Base-by-base conservation (phyloP, 2,888 invertebrate species). In the Ochropleura plecta region DNA sequence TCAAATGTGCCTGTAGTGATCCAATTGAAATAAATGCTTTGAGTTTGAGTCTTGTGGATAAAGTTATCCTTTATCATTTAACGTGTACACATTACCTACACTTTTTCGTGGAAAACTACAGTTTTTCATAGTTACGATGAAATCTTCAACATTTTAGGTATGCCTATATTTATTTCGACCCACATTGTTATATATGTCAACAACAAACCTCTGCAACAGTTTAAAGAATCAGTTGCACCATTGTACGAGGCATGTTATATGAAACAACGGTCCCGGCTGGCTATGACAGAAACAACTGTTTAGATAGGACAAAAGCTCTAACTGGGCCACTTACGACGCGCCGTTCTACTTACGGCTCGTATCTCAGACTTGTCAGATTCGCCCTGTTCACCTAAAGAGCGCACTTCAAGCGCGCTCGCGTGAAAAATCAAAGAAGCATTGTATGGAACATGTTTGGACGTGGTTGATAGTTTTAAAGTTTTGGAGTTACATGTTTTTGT, bases 301-400 rank as follows among this genome's bases (percentile, higher is more conserved):
- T 93, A 93, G 90, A 92, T 92, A 92, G 90, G 91, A 94, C 93
- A 93, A 93, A 91, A 90, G 92, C 90, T 90, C 86, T 90, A 93
- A 94, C 92, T 93, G 89, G 93, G 93, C 90, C 93, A 90, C 90
- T 92, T 91, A 92, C 88, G 88, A 83, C 88, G 86, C 83, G 81
- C 83, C 86, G 90, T 82, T 85, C 91, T 87, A 91, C 89, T 91
- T 89, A 82, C 78, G 81, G 71, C 73, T 77, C 81, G 81, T 78
- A 87, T 88, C 84, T 86, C 73, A 84, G 84, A 73, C 82, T 75
- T 78, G 79, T 73, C 76, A 81, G 80, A 75, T 78, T 81, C 73
- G 57, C 77, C 76, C 74, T 70, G 67, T 75, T 78, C 76, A 83
- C 59, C 67, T 83, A 64, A 62, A 73, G 71, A 75, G 83, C 55